Conservation (phyloP, 2,113 vertebrate genomes). For the Ochotona princeps region DNA sequence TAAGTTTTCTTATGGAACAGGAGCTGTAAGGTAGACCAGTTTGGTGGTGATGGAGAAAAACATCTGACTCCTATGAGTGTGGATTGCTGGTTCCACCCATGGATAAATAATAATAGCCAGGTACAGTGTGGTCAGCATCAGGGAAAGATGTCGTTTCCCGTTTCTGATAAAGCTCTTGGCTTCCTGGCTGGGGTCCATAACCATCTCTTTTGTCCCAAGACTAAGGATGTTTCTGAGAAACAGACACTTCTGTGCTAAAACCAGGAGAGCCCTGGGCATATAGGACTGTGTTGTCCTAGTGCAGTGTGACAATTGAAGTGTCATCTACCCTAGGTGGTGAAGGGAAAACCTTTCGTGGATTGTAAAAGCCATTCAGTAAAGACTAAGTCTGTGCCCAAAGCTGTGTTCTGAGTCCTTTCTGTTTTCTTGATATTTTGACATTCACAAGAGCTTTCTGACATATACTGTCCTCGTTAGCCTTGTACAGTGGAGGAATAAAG, state of each 20-base stretch:
- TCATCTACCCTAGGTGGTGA: neutral
- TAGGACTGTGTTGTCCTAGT: neutral
- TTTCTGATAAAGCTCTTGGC: neutral
- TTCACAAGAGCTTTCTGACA: neutral
- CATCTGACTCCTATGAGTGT: neutral
- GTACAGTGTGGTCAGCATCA: neutral
- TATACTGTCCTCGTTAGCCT: neutral
- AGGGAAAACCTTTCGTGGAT: neutral
- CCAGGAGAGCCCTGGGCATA: neutral
- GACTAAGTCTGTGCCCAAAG: neutral
- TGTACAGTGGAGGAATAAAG: neutral
- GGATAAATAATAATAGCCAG: neutral
- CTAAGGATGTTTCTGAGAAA: neutral
- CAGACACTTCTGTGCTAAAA: neutral
- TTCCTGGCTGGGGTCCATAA: neutral
- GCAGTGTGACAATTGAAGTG: slow-evolving; percentile 8
- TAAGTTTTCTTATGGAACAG: neutral
- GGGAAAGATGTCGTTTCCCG: neutral
- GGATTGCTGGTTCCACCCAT: neutral
- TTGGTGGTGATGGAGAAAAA: neutral
- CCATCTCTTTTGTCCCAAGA: neutral
- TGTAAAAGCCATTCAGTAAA: neutral
- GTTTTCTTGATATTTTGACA: neutral
- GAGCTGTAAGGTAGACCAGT: neutral
- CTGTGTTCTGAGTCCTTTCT: neutral